Conservation (phyloP, 2,113 vertebrate genomes). For the Zosterops japonicus region DNA sequence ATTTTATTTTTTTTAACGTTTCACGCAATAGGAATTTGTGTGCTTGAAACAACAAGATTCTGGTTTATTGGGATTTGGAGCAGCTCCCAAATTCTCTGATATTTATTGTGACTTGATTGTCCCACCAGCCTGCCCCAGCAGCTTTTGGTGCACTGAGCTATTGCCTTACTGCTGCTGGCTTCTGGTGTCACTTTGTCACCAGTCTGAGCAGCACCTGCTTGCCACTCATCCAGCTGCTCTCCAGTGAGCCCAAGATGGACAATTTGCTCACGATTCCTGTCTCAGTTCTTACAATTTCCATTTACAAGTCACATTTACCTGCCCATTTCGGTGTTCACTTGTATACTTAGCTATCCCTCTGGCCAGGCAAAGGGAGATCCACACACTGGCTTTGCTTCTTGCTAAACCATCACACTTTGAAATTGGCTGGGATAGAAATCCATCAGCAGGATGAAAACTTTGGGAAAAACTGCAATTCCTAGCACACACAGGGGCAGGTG, state of each 20-base stretch:
- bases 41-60: neutral
- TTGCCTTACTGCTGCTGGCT: neutral
- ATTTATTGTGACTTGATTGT: neutral
- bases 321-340: neutral
- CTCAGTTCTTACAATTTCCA: neutral
- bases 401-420: neutral
- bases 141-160: neutral
- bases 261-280: neutral
- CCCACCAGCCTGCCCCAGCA: neutral
- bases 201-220: neutral
- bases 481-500: neutral
- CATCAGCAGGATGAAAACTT: neutral
- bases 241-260: neutral
- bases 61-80: neutral
- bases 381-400: neutral
- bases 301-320: neutral
- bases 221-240: neutral
- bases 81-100: neutral
- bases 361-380: neutral
- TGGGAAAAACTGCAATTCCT: neutral
- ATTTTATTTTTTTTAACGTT: neutral
- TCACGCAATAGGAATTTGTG: neutral
- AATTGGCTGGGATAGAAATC: neutral
- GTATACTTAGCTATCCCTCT: neutral
- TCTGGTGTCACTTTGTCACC: neutral